These are phyloP conservation scores for Ceratina japonica DNA, from an alignment of 1,140 invertebrate genomes.

Conservation along the genomic window DNA sequence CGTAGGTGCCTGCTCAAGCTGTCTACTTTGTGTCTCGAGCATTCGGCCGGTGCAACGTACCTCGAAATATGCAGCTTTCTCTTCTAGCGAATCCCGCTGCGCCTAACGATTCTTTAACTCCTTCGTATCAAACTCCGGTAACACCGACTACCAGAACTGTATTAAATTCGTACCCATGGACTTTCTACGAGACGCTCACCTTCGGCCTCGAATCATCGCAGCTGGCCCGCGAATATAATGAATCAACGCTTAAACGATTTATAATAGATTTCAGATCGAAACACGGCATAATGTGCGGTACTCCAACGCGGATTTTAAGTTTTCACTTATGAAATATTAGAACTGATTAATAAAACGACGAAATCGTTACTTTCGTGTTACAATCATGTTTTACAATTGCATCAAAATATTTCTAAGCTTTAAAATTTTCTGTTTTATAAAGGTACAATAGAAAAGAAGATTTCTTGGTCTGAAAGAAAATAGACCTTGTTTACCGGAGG, in stretches of 20 bases:
- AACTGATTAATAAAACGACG: too few species aligned
- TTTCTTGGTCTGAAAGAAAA: slow-evolving; percentile 33
- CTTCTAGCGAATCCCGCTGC: not conserved
- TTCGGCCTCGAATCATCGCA: not conserved
- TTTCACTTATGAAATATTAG: not conserved
- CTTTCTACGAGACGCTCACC: slow-evolving; percentile 2
- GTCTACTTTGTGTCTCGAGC: slow-evolving; percentile 22
- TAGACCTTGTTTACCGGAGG: slow-evolving; percentile 25
- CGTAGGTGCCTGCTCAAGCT: slow-evolving; percentile 3
- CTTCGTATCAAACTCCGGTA: slow-evolving; percentile 51
- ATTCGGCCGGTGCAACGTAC: not conserved
- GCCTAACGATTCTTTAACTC: slow-evolving; percentile 72
- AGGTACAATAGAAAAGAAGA: too few species aligned
- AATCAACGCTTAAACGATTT: slow-evolving; percentile 33
- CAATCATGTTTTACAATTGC: not conserved
- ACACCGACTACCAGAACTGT: slow-evolving; percentile 26
- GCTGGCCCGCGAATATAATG: not conserved
- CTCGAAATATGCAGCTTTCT: slow-evolving; percentile 23
- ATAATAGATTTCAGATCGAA: slow-evolving; percentile 1
- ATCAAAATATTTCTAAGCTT: not conserved
- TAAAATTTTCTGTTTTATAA: too few species aligned
- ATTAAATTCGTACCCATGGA: slow-evolving; percentile 34
- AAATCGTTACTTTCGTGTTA: too few species aligned
- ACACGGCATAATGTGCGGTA: too few species aligned
- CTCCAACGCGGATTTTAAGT: too few species aligned